These are phyloP conservation scores for Macrosoma leucophasiata DNA, from an alignment of 2,888 invertebrate genomes.

Conservation along the genomic window DNA sequence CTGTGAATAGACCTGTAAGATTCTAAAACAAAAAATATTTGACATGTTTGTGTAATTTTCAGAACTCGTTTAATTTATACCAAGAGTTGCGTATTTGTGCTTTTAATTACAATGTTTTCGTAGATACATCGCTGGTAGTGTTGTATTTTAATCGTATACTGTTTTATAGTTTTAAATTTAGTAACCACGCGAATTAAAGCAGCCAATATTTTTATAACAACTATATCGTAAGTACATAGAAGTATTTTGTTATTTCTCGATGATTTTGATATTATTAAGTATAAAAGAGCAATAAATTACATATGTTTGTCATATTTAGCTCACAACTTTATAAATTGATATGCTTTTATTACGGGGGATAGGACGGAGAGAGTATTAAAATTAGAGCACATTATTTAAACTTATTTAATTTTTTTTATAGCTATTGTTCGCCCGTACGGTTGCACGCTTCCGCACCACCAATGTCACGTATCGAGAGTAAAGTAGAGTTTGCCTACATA, in stretches of 20 bases:
- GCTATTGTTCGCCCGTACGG: conserved; percentile 29
- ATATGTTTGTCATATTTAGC: too few relatives aligned
- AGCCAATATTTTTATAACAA: too few relatives aligned
- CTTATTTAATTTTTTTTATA: conserved; percentile 33
- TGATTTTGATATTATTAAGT: background rate
- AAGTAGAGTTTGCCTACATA: conserved; percentile 42
- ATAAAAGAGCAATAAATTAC: background rate
- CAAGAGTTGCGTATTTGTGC: conserved; percentile 26
- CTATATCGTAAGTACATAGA: conserved; percentile 3
- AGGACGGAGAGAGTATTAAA: too few relatives aligned
- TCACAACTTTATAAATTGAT: too few relatives aligned
- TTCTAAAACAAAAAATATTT: conserved; percentile 35
- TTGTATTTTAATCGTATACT: too few relatives aligned
- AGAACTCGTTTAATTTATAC: conserved; percentile 39
- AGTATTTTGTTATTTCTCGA: background rate
- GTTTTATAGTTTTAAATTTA: background rate
- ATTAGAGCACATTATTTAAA: conserved; percentile 12
- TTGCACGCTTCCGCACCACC: conserved; percentile 51
- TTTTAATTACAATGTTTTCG: conserved; percentile 11
- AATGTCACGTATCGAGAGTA: conserved; percentile 53
- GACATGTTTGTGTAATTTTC: conserved; percentile 37
- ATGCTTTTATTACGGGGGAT: too few relatives aligned
- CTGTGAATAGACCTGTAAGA: conserved; percentile 29
- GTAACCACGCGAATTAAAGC: too few relatives aligned
- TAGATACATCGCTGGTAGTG: conserved; percentile 8